phyloP scores from a whole-genome alignment of 1,140 invertebrate genomes.

The Heliothis virescens region DNA sequence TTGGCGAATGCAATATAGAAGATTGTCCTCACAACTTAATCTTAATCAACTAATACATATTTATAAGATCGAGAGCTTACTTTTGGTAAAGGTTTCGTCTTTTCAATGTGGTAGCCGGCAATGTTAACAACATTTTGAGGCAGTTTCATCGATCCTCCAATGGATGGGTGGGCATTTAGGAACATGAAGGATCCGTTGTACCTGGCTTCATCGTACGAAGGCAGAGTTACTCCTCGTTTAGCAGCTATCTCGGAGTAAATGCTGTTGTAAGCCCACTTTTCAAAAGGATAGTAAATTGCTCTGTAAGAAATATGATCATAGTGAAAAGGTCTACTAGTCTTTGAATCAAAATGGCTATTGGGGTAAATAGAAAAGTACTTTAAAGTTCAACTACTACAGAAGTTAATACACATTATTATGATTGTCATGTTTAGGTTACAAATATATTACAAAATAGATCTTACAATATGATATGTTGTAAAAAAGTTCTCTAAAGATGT shows the following conservation, averaged over 20 bases:
- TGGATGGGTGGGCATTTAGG: slow-evolving; percentile 66
- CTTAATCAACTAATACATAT: background rate
- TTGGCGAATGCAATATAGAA: no score
- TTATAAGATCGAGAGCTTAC: slow-evolving; percentile 49
- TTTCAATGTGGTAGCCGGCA: slow-evolving; percentile 69
- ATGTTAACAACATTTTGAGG: slow-evolving; percentile 69
- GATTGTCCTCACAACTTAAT: background rate
- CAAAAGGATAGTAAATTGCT: slow-evolving; percentile 51
- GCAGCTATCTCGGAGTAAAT: slow-evolving; percentile 60
- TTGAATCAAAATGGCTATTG: background rate
- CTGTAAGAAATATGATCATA: background rate
- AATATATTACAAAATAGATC: no score
- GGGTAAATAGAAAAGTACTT: no score
- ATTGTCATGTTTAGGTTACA: no score
- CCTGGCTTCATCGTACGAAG: slow-evolving; percentile 63
- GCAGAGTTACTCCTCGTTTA: slow-evolving; percentile 61
- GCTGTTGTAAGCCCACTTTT: slow-evolving; percentile 59
- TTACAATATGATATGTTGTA: no score
- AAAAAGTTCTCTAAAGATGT: no score
- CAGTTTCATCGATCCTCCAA: slow-evolving; percentile 60
- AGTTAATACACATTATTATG: no score
- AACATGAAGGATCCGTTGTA: slow-evolving; percentile 69
- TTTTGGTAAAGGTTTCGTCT: slow-evolving; percentile 63
- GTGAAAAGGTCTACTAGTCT: background rate
- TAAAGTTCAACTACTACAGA: no score